Evolutionary conservation across 2,113 vertebrate species (phyloP).

Genomic region (Hippolais icterina): DNA sequence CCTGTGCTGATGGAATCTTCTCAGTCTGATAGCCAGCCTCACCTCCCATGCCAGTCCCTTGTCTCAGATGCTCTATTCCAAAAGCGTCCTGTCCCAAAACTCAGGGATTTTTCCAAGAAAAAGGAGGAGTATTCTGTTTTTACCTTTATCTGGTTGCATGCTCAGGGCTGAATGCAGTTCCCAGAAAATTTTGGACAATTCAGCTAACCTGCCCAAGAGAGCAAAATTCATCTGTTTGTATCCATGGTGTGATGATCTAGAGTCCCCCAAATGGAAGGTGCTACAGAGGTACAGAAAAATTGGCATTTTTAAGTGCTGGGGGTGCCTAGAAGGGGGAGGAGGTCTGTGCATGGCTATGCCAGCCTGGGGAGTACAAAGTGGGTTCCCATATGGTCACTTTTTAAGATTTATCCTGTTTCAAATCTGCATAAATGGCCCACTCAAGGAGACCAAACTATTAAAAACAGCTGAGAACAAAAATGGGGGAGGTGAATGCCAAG

Average conservation of each 20-base stretch:
- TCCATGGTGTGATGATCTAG: neutral
- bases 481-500: constrained; percentile 30
- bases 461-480: constrained; percentile 60
- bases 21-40: neutral
- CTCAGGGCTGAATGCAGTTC: neutral
- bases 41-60: neutral
- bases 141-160: neutral
- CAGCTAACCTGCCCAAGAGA: neutral
- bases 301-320: neutral
- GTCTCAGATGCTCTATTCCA: neutral
- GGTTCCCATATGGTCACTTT: constrained; percentile 41
- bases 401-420: constrained; percentile 53
- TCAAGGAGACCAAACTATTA: constrained; percentile 58
- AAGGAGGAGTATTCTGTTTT: neutral
- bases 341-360: constrained; percentile 8
- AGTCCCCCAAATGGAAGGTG: neutral
- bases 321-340: neutral
- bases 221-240: neutral
- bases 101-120: neutral
- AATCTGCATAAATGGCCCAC: constrained; percentile 49
- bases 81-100: neutral
- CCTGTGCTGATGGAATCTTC: neutral
- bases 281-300: neutral
- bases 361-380: neutral
- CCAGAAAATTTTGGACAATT: neutral